Evolutionary conservation across 2,888 invertebrate genomes (phyloP), one percentile per base, ranked within the genome.

Genomic region (Parnassius smintheus): DNA sequence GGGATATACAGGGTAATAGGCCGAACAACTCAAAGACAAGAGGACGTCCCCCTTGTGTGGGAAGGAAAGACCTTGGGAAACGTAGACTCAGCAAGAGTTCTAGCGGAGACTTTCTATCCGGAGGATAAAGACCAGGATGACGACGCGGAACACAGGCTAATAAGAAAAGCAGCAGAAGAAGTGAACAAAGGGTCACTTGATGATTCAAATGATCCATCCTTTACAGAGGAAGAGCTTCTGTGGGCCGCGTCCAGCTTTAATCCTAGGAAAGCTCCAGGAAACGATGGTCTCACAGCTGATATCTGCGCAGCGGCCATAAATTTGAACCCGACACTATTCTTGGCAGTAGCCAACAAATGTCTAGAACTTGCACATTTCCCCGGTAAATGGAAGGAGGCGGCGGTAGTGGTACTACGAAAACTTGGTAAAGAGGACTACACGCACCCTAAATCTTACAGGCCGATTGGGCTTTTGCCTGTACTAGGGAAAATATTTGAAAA

Each of bases 1-100:
- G 66, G 66, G 0, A 67, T 70, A 1, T 67, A 67, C 12, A 64
- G 67, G 42, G 62, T 68, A 0, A 60, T 68, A 9, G 44, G 44
- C 10, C 65, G 53, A 12, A 65, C 64, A 1, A 13, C 10, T 0
- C 45, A 18, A 10, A 59, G 62, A n/a, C 46, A 64, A 18, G 65
- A 67, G n/a, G 66, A 68, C 8, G 3, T 35, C 2, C 60, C 52
- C 0, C 44, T 65, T 41, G 41, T 22, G 11, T 56, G 13, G 11
- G 54, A 66, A 2, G 64, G 65, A 0, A 46, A 42, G 18, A 25
- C 10, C 2, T 51, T 64, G 44, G 35, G 56, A 11, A 3, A 55
- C 1, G 13, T 22, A 13, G 64, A 41, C 1, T 66, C 68, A 3
- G 68, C 42, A 0, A 51, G 44, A 2, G 8, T 65, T 1, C 49